Conservation (phyloP, 2,888 invertebrate genomes). For the Ophioninae sp. region DNA sequence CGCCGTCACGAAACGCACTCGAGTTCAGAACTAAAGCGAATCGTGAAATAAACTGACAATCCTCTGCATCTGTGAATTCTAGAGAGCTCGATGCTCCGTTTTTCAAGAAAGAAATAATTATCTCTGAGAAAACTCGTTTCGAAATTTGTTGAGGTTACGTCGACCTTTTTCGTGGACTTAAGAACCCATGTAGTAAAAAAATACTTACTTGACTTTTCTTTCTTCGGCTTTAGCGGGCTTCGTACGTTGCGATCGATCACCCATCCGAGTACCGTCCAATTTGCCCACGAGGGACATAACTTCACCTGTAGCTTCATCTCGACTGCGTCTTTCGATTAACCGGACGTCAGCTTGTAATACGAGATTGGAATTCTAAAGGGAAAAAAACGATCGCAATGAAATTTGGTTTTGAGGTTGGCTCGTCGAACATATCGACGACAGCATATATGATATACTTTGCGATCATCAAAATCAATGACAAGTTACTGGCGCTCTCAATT, state of each 20-base stretch:
- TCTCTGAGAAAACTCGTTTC: no score
- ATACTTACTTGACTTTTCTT: conserved; percentile 91
- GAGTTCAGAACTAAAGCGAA: no score
- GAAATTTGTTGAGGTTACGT: no score
- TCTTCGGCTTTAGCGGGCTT: conserved; percentile 97
- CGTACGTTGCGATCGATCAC: conserved; percentile 95
- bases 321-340: conserved; percentile 95
- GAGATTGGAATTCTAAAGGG: conserved; percentile 97
- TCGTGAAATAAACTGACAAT: no score
- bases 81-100: no score
- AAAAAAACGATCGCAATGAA: conserved; percentile 16
- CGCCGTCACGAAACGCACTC: no score
- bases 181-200: neutral
- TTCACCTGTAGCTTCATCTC: conserved; percentile 99
- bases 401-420: neutral
- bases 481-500: neutral
- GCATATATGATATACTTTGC: conserved; percentile 9
- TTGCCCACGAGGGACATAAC: conserved; percentile 97
- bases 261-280: conserved; percentile 95
- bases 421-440: neutral
- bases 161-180: neutral
- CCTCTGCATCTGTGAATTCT: no score
- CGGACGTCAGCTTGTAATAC: conserved; percentile 99
- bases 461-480: neutral
- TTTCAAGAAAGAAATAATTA: no score